Evolutionary conservation across 2,797 vertebrate genomes (phyloP).

Genomic region (Bradypodion ventrale): DNA sequence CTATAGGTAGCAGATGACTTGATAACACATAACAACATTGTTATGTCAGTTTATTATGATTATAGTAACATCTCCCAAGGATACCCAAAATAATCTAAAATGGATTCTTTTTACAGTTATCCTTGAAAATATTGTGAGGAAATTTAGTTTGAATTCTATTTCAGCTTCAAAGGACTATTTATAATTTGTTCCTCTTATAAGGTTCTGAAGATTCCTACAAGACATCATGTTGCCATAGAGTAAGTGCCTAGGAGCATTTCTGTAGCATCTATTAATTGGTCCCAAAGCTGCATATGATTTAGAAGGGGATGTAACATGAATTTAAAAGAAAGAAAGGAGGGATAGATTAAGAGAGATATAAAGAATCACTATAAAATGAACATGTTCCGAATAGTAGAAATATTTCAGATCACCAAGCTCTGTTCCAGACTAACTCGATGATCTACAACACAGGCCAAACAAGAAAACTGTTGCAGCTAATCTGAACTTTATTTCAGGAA

Average conservation of each 20-base stretch:
- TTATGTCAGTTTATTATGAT: background rate
- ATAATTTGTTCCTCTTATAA: background rate
- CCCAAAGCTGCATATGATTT: constrained; percentile 11
- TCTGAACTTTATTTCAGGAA: no score
- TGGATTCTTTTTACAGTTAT: background rate
- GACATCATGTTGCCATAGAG: background rate
- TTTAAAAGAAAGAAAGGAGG: background rate
- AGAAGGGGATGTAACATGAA: background rate
- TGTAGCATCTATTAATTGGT: constrained; percentile 23
- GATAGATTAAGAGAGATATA: background rate
- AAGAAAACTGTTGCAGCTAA: no score
- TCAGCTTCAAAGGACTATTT: background rate
- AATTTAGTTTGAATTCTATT: constrained; percentile 1
- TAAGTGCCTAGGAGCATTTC: background rate
- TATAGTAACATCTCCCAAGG: background rate
- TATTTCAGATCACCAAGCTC: background rate
- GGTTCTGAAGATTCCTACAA: constrained; percentile 4
- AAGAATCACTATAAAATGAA: background rate
- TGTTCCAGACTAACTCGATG: no score
- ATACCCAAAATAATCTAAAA: background rate
- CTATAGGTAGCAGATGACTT: no score
- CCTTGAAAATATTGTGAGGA: background rate
- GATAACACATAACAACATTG: no score
- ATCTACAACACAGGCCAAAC: no score
- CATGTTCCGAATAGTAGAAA: background rate